Evolutionary conservation across 1,140 invertebrate species (phyloP), one percentile per base, ranked within the genome.

Genomic region (Drosophila leontia): DNA sequence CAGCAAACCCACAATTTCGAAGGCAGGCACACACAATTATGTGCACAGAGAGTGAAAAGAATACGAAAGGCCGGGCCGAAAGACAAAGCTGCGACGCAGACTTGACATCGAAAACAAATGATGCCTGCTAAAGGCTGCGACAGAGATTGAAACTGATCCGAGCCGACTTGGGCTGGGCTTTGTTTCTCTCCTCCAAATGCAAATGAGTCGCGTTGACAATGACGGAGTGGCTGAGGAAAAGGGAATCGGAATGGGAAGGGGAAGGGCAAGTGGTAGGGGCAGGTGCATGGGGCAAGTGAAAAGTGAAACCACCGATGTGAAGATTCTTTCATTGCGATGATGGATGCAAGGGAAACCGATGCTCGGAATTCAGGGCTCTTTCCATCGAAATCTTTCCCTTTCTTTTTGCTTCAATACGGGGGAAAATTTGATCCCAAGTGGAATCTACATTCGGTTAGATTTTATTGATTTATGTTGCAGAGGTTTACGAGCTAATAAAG

Each of bases 81-180:
- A 47, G 60, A 65, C 64, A 65, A 37, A 68, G 61, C 62, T 11
- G 57, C 17, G 51, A 37, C 70, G 60, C 76, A 82, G 76, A 86
- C 86, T 91, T 91, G 86, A 91, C 86, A 91, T 91, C 61, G 64
- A 91, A 91, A 86, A 82, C 78, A 91, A 88, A 88, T 88, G 81
- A 88, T 79, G 85, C 81, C 78, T 81, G 81, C 55, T 72, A 61
- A 65, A 58, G 51, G 41, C 80, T 64, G 80, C 29, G 55, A 51
- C 61, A 64, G 48, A 62, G 69, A 65, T 78, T 50, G 58, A 69
- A 62, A 69, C 60, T 74, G 67, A 61, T 69, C 69, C 65, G 69
- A 56, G 64, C 48, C 44, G 48, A 44, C 42, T 35, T 50, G 37
- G 45, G 56, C 29, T 41, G 41, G 45, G 26, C 60, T 61, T 62